These are phyloP conservation scores for Bubo blakistoni DNA, from an alignment of 2,113 vertebrate species.

Conservation along the genomic window DNA sequence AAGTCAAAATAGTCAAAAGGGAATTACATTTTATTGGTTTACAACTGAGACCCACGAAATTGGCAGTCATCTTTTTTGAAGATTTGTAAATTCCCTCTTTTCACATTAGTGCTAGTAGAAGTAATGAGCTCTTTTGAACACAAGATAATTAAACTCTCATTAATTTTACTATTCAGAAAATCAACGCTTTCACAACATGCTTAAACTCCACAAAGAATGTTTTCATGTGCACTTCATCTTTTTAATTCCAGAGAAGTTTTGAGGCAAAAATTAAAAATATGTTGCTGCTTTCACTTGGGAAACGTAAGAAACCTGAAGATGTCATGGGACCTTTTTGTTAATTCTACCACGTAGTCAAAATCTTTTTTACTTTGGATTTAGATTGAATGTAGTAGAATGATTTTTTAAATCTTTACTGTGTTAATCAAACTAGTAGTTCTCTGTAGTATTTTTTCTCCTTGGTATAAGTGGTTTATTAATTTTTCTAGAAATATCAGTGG, in stretches of 20 bases:
- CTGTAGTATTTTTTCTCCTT: background rate
- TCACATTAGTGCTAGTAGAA: background rate
- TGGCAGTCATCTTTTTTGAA: background rate
- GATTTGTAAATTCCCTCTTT: background rate
- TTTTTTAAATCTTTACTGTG: background rate
- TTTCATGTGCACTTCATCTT: background rate
- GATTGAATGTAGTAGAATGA: background rate
- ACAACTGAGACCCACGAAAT: background rate
- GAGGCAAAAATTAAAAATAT: background rate
- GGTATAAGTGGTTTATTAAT: slow-evolving; percentile 15
- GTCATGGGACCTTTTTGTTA: background rate
- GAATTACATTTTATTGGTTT: background rate
- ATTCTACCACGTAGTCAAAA: background rate
- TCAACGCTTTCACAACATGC: background rate
- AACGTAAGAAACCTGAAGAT: background rate
- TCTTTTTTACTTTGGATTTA: background rate
- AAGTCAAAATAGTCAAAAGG: background rate
- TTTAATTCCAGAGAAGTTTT: background rate
- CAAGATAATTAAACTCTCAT: background rate
- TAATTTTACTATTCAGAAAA: background rate
- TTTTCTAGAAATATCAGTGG: slow-evolving; percentile 89
- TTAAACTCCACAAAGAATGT: background rate
- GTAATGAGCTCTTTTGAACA: background rate
- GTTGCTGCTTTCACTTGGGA: background rate
- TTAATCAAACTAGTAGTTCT: background rate